Evolutionary conservation across 2,797 vertebrate genomes (phyloP).

Genomic region (Aeoliscus strigatus): DNA sequence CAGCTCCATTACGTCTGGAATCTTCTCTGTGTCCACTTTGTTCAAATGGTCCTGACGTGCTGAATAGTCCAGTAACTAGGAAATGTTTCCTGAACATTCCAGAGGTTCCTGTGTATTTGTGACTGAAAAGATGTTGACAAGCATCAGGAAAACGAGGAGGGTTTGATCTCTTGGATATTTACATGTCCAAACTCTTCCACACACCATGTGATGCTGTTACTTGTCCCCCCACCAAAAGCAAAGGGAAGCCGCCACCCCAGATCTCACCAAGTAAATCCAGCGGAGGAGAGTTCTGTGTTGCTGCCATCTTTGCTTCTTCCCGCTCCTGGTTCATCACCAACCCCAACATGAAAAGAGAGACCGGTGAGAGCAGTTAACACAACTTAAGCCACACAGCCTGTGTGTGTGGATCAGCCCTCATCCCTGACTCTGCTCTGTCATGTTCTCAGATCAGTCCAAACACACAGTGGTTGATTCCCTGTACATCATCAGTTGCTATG

Average conservation of each 20-base stretch:
- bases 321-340: slow-evolving; percentile 96
- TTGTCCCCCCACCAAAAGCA: slow-evolving; percentile 82
- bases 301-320: slow-evolving; percentile 87
- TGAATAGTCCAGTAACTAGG: slow-evolving; percentile 60
- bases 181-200: too few species aligned
- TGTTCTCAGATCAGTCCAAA: slow-evolving; percentile 84
- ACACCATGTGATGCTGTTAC: too few species aligned
- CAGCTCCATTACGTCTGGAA: slow-evolving; percentile 42
- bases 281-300: slow-evolving; percentile 94
- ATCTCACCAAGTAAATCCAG: slow-evolving; percentile 96
- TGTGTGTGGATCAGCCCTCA: too few species aligned
- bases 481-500: slow-evolving; percentile 94
- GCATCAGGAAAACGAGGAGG: too few species aligned
- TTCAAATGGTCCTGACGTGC: slow-evolving; percentile 58
- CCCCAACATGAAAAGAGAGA: slow-evolving; percentile 91
- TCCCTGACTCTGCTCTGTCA: too few species aligned
- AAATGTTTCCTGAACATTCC: too few species aligned
- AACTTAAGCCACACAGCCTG: neutral
- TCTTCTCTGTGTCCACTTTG: slow-evolving; percentile 48
- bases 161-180: too few species aligned
- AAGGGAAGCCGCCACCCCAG: slow-evolving; percentile 92
- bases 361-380: slow-evolving; percentile 79
- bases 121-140: too few species aligned
- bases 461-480: slow-evolving; percentile 91
- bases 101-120: too few species aligned